phyloP scores from a whole-genome alignment of 2,113 vertebrate genomes.

The Petaurus breviceps region DNA sequence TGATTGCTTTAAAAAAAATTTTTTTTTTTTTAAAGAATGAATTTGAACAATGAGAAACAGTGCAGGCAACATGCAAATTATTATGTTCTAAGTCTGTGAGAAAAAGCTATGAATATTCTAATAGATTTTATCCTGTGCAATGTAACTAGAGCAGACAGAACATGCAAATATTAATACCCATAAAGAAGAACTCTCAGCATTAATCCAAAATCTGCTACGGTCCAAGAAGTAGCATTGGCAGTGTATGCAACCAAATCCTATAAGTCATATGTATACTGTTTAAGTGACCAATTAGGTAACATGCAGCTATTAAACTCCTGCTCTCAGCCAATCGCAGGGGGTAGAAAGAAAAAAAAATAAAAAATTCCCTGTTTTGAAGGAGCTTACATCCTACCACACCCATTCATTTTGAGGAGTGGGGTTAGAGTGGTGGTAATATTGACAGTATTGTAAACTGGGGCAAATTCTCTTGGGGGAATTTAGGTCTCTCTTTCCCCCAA shows the following conservation, averaged over 20 bases:
- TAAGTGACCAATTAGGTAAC: neutral
- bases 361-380: neutral
- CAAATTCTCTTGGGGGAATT: too few species aligned
- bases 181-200: neutral
- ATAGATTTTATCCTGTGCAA: neutral
- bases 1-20: too few species aligned
- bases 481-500: too few species aligned
- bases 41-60: neutral
- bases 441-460: neutral
- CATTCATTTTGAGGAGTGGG: neutral
- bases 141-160: neutral
- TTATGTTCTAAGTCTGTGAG: neutral
- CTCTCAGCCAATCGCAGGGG: neutral
- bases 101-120: neutral
- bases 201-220: neutral
- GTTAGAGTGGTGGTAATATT: neutral
- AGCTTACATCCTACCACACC: neutral
- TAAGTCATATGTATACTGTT: neutral
- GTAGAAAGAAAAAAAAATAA: neutral
- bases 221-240: neutral
- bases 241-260: neutral
- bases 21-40: conserved; percentile 15
- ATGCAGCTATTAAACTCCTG: neutral
- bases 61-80: neutral
- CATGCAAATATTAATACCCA: neutral